Base-by-base conservation (phyloP, 2,113 vertebrate genomes). In the Penelope pileata region DNA sequence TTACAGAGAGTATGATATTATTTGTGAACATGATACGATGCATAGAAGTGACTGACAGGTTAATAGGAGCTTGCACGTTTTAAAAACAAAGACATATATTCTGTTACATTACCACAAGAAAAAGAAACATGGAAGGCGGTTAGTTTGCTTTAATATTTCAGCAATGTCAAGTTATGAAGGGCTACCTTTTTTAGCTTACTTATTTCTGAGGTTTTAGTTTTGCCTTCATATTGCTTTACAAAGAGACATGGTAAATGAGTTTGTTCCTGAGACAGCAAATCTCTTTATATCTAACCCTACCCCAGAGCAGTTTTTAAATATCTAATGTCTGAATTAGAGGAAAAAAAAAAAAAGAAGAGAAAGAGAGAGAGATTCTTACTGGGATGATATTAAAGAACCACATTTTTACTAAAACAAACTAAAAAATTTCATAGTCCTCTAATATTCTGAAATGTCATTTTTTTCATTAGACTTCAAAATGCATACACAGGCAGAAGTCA, bases 31-130 rank as follows among this genome's bases (percentile, higher is more conserved):
- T 23, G 34, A 40, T 76, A 64, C 34, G 54, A 62, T 76, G 42
- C n/a, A 10, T 3, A 73, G 40, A 82, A 51, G 34, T 90, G 82
- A 91, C 56, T 94, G 93, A 76, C 88, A 92, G 16, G 5, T 93
- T 95, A 94, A 95, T 90, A 75, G 64, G 64, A 63, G 17, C 48
- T 83, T 80, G 74, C 8, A 2, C 53, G 43, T 81, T 94, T 91
- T 77, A 80, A 90, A 96, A 94, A 88, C 74, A 90, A 83, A 83
- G 81, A 70, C 50, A 67, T 22, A 38, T 83, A 82, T 89, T 91
- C 50, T 90, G 34, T 94, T 96, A 91, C 80, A 88, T 30, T 90
- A 86, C 88, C 95, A 93, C 91, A 95, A 94, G 82, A 93, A 88
- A 94, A 96, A 88, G 91, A 73, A 93, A 81, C 76, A 80, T 45